Evolutionary conservation across 2,797 vertebrate genomes (phyloP).

Genomic region (Anguilla megastoma): DNA sequence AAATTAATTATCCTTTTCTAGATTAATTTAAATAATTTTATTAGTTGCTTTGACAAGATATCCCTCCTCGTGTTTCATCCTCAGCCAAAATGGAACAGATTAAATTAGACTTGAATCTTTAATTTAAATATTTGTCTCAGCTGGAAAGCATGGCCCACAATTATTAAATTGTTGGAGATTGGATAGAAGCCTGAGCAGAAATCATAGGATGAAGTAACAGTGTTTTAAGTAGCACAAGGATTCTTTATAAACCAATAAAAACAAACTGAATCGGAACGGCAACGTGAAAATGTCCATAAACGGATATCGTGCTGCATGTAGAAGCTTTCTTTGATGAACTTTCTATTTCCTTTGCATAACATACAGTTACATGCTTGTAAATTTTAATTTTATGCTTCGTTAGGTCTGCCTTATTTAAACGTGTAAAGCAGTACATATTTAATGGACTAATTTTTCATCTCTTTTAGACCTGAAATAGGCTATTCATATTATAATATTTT

Average conservation of each 20-base stretch:
- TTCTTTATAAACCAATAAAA: not conserved
- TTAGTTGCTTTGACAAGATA: slow-evolving; percentile 19
- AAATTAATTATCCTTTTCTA: slow-evolving; percentile 11
- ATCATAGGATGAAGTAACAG: not conserved
- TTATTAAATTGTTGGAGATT: not conserved
- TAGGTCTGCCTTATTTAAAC: slow-evolving; percentile 15
- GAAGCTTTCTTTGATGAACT: not conserved
- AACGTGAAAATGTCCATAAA: not conserved
- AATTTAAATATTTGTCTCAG: slow-evolving; percentile 22
- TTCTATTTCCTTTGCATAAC: slow-evolving; percentile 7
- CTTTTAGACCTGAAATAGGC: not conserved
- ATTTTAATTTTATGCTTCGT: slow-evolving; percentile 6
- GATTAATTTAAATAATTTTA: slow-evolving; percentile 16
- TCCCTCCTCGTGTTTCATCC: slow-evolving; percentile 19
- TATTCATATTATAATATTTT: slow-evolving; percentile 2
- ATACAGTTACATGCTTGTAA: slow-evolving; percentile 7
- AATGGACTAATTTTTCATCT: not conserved
- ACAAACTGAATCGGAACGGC: not conserved
- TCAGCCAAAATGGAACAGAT: slow-evolving; percentile 19
- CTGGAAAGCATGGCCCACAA: slow-evolving; percentile 7
- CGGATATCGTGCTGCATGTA: not conserved
- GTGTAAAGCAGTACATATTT: slow-evolving; percentile 2
- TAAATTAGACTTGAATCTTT: slow-evolving; percentile 26
- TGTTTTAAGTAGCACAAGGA: not conserved
- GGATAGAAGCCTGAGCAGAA: not conserved